phyloP scores from a whole-genome alignment of 1,140 invertebrate species.

The Lordiphosa mommai region DNA sequence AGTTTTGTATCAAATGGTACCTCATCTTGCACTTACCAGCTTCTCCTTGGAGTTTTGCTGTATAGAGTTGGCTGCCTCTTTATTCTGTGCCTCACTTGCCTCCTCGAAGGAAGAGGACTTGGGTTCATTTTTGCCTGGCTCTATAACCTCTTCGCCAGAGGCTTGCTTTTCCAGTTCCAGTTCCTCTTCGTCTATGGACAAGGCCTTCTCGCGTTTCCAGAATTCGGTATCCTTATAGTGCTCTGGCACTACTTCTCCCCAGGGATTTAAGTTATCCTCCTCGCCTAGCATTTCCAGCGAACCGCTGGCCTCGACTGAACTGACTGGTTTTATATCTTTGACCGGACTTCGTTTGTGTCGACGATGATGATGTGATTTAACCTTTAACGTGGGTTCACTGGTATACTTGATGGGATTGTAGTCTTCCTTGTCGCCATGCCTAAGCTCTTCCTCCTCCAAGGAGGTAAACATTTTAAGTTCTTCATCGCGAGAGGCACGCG shows the following conservation, averaged over 20 bases:
- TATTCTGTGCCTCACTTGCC: conserved; percentile 61
- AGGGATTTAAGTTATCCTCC: conserved; percentile 61
- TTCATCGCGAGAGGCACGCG: conserved; percentile 81
- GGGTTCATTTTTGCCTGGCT: conserved; percentile 40
- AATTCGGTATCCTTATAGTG: conserved; percentile 78
- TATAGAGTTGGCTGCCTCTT: conserved; percentile 49
- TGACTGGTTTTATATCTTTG: conserved; percentile 45
- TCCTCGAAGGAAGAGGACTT: conserved; percentile 68
- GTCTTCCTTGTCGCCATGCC: conserved; percentile 55
- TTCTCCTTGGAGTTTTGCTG: conserved; percentile 49
- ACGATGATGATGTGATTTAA: conserved; percentile 55
- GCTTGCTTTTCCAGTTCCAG: conserved; percentile 41
- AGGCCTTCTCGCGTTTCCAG: conserved; percentile 72
- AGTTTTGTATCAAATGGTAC: background rate
- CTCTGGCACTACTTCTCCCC: conserved; percentile 72
- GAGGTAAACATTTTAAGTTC: conserved; percentile 83
- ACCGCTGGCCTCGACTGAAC: conserved; percentile 12
- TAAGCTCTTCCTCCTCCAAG: conserved; percentile 82
- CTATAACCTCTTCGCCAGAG: conserved; percentile 33
- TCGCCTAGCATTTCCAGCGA: conserved; percentile 72
- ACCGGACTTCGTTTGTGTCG: conserved; percentile 71
- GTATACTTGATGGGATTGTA: conserved; percentile 75
- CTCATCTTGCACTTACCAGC: conserved; percentile 40
- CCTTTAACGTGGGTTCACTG: conserved; percentile 56
- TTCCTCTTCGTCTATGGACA: conserved; percentile 75